Evolutionary conservation across 2,888 invertebrate species (phyloP), one percentile per base, ranked within the genome.

Genomic region (Caenorhabditis japonica): DNA sequence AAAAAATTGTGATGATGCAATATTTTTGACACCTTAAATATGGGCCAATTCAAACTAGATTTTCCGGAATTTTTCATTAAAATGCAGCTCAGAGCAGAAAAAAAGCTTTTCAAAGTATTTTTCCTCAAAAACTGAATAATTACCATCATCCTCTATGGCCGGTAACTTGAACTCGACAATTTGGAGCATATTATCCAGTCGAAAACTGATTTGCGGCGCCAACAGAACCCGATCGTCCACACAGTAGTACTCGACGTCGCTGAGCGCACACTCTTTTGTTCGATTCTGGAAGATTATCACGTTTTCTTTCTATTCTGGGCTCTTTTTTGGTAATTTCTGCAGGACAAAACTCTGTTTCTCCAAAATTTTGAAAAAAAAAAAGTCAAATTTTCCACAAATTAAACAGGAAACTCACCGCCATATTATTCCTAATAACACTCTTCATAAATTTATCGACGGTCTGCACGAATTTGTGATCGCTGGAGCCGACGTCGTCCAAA

Each of bases 221-320:
- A 13, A 17, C 4, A 61, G 46, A 27, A 36, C 33, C 1, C n/a
- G 8, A 8, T 64, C 39, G 34, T 64, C 53, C 21, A 25, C 38
- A n/a, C n/a, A n/a, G 36, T 49, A 64, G 30, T 64, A 64, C 13
- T 64, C 55, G 3, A 25, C 8, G n/a, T 64, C 64, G 3, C 12
- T 15, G 23, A 52, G n/a, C 15, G 21, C 34, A 8, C 12, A 12
- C 5, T 23, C 12, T 39, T 52, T 52, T 10, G 12, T 19, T 0
- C 61, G 61, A 4, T 23, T 12, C 61, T 61, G 19, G 21, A 59
- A 56, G 8, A 25, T 19, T 4, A 46, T 15, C 4, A 27, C n/a
- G 4, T 2, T 27, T 46, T 46, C 30, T n/a, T 12, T 12, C 8
- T 4, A 38, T 15, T 4, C 38, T 38, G 5, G 3, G 4, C 4